phyloP scores from a whole-genome alignment of 2,888 invertebrate species.

The Perizoma affinitatum region DNA sequence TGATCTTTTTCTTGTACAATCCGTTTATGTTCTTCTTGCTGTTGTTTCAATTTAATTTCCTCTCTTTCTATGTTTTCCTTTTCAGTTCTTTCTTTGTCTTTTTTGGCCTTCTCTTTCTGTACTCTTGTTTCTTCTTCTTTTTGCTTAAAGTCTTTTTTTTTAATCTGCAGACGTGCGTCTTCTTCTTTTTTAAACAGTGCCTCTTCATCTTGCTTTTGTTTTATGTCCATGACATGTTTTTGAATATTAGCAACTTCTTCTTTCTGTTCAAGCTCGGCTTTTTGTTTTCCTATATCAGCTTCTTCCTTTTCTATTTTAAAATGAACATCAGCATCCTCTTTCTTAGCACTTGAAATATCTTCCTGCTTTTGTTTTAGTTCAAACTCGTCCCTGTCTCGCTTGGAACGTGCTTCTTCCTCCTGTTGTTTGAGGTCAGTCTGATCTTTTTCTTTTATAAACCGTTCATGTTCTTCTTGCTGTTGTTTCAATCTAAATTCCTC shows the following conservation, averaged over 20 bases:
- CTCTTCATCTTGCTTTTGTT: slow-evolving; percentile 13
- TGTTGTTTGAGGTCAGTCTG: neutral
- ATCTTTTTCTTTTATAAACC: slow-evolving; percentile 6
- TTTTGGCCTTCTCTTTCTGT: neutral
- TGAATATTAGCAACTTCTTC: slow-evolving; percentile 22
- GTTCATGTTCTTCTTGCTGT: neutral
- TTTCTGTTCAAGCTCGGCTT: neutral
- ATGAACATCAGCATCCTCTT: slow-evolving; percentile 14
- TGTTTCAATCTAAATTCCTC: neutral
- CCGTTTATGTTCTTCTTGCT: neutral
- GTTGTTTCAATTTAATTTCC: neutral
- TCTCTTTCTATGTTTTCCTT: slow-evolving; percentile 24
- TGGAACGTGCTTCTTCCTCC: neutral
- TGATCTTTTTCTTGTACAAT: slow-evolving; percentile 6
- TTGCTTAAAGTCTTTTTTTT: slow-evolving; percentile 9
- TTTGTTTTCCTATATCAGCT: no score
- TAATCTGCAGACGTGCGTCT: slow-evolving; percentile 13
- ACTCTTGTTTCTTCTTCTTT: slow-evolving; percentile 10
- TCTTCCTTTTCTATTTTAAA: slow-evolving; percentile 17
- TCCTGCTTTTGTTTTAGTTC: slow-evolving; percentile 24
- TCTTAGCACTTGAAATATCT: slow-evolving; percentile 11
- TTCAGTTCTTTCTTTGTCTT: slow-evolving; percentile 27
- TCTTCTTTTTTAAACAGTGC: slow-evolving; percentile 6
- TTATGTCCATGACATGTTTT: slow-evolving; percentile 18
- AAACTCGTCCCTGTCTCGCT: slow-evolving; percentile 15